These are phyloP conservation scores for Hesperia comma DNA, from an alignment of 2,888 invertebrate species.

Conservation along the genomic window DNA sequence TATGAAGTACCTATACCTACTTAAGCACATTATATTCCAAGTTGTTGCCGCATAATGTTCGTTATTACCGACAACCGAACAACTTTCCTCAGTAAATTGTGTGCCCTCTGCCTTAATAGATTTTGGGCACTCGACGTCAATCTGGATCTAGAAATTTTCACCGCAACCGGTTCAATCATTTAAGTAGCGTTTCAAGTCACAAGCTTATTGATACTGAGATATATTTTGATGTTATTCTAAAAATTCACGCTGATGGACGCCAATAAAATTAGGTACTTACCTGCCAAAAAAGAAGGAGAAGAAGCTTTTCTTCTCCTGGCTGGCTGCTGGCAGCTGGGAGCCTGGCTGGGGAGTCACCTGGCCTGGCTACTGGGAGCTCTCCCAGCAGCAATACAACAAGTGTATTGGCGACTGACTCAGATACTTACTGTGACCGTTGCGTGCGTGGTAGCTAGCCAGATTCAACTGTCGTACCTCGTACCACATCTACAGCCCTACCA, in stretches of 20 bases:
- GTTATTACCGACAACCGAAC: conserved; percentile 34
- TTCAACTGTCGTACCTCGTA: too few relatives aligned
- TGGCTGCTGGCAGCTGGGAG: too few relatives aligned
- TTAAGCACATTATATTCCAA: conserved; percentile 12
- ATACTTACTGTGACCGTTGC: too few relatives aligned
- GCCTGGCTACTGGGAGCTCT: too few relatives aligned
- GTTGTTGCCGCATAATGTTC: conserved; percentile 23
- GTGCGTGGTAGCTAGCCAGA: too few relatives aligned
- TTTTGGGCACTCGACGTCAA: conserved; percentile 44
- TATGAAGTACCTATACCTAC: not conserved
- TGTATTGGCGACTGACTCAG: too few relatives aligned
- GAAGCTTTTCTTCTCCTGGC: too few relatives aligned
- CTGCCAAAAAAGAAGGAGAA: too few relatives aligned
- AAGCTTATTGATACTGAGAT: not conserved
- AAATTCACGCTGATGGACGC: not conserved
- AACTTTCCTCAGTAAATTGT: conserved; percentile 49
- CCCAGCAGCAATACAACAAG: too few relatives aligned
- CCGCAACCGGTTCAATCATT: conserved; percentile 20
- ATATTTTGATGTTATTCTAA: not conserved
- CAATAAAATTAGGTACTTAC: too few relatives aligned
- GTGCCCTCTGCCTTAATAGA: conserved; percentile 47
- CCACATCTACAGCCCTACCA: too few relatives aligned
- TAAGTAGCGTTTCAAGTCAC: not conserved
- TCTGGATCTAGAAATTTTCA: conserved; percentile 44
- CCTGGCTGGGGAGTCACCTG: too few relatives aligned